phyloP scores from a whole-genome alignment of 2,113 vertebrate species.

The Delphinapterus leucas region DNA sequence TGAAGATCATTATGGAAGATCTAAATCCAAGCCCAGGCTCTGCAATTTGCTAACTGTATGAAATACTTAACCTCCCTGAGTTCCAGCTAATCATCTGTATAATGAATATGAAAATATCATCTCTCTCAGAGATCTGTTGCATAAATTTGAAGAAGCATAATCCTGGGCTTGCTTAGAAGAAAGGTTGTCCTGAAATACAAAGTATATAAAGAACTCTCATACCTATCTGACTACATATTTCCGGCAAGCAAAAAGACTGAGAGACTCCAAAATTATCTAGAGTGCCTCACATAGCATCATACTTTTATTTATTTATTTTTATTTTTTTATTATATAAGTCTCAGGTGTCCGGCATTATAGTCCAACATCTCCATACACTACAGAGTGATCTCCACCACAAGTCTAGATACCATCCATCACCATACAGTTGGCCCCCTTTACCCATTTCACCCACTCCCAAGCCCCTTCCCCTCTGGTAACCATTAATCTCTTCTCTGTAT shows the following conservation, averaged over 20 bases:
- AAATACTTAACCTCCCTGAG: neutral
- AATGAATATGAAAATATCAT: neutral
- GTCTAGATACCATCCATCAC: neutral
- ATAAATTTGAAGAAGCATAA: neutral
- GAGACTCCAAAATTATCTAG: neutral
- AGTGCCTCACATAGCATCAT: no score
- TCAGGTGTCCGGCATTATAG: neutral
- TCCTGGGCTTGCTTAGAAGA: neutral
- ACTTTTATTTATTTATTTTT: neutral
- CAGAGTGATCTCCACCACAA: neutral
- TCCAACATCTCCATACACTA: neutral
- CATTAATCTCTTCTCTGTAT: neutral
- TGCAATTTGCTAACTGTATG: neutral
- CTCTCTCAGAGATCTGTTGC: neutral
- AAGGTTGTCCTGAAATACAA: neutral
- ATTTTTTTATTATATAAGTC: neutral
- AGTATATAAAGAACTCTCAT: neutral
- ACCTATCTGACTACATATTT: neutral
- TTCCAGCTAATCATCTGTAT: neutral
- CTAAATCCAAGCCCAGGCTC: neutral
- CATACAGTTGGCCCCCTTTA: neutral
- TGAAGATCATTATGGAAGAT: neutral
- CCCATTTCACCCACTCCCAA: neutral
- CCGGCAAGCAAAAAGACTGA: neutral
- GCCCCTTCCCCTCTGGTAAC: neutral